These are phyloP conservation scores for Platichthys flesus DNA, from an alignment of 2,113 vertebrate genomes.

Conservation along the genomic window DNA sequence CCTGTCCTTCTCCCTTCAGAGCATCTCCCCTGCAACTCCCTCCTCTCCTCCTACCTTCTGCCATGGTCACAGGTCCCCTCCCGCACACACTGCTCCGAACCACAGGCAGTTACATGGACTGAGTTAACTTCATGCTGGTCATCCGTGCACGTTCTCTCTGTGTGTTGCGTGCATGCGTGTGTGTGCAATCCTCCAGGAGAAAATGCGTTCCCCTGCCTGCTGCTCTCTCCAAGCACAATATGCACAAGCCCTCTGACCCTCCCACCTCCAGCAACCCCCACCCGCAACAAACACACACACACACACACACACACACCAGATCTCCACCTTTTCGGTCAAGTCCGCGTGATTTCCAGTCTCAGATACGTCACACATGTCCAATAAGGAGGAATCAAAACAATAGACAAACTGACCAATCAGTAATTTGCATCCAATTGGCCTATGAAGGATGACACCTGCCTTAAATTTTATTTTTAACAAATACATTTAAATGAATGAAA, in stretches of 20 bases:
- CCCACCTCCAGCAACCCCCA: slow-evolving; percentile 49
- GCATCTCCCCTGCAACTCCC: slow-evolving; percentile 41
- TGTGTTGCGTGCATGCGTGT: background rate
- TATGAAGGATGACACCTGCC: slow-evolving; percentile 27
- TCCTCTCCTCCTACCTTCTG: slow-evolving; percentile 73
- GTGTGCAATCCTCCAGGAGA: slow-evolving; percentile 29
- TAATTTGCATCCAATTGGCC: slow-evolving; percentile 20
- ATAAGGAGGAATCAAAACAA: slow-evolving; percentile 61
- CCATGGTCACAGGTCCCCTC: slow-evolving; percentile 72
- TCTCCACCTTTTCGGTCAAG: background rate
- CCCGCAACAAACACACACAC: slow-evolving; percentile 48
- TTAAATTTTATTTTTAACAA: background rate
- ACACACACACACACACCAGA: background rate
- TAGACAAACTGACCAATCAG: slow-evolving; percentile 79
- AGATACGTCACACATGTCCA: slow-evolving; percentile 85
- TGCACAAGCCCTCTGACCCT: slow-evolving; percentile 53
- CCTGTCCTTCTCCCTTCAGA: background rate
- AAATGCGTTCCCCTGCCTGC: slow-evolving; percentile 4
- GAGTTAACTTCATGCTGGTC: slow-evolving; percentile 16
- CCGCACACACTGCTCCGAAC: slow-evolving; percentile 33
- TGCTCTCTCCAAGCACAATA: slow-evolving; percentile 46
- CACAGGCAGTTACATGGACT: slow-evolving; percentile 14
- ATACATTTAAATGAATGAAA: background rate
- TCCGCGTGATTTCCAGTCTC: slow-evolving; percentile 73
- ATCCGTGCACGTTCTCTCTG: slow-evolving; percentile 21